phyloP scores from a whole-genome alignment of 2,888 invertebrate genomes.

The Pycnomerus fuliginosus region DNA sequence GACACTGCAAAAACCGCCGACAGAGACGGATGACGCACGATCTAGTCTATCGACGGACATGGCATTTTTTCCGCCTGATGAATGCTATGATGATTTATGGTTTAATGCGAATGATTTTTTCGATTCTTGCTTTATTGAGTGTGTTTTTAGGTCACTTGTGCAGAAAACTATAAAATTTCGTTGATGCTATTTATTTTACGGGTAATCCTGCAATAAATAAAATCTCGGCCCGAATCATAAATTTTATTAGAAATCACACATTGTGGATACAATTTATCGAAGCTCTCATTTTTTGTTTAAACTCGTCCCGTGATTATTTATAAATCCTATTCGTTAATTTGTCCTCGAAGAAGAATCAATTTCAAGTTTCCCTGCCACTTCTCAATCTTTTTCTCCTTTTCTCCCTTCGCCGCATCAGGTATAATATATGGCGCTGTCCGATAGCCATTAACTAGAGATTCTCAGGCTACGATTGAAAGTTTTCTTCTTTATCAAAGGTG shows the following conservation, averaged over 20 bases:
- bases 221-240: constrained; percentile 19
- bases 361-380: too few species aligned
- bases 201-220: constrained; percentile 27
- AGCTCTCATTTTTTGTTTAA: too few species aligned
- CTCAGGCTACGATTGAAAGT: too few species aligned
- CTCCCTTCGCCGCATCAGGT: too few species aligned
- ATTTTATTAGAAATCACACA: constrained; percentile 25
- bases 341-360: too few species aligned
- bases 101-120: constrained; percentile 36
- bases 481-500: too few species aligned
- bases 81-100: constrained; percentile 39
- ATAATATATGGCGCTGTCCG: too few species aligned
- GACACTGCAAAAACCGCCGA: constrained; percentile 20
- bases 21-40: constrained; percentile 23
- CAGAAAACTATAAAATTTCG: constrained; percentile 35
- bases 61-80: constrained; percentile 35
- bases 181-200: constrained; percentile 23
- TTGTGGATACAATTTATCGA: constrained; percentile 8
- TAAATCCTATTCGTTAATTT: too few species aligned
- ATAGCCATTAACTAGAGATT: too few species aligned
- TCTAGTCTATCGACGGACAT: constrained; percentile 25
- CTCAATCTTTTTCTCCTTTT: too few species aligned
- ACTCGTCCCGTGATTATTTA: too few species aligned
- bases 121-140: constrained; percentile 37
- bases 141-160: constrained; percentile 33